These are phyloP conservation scores for Acleris sparsana DNA, from an alignment of 2,888 invertebrate species.

Conservation along the genomic window DNA sequence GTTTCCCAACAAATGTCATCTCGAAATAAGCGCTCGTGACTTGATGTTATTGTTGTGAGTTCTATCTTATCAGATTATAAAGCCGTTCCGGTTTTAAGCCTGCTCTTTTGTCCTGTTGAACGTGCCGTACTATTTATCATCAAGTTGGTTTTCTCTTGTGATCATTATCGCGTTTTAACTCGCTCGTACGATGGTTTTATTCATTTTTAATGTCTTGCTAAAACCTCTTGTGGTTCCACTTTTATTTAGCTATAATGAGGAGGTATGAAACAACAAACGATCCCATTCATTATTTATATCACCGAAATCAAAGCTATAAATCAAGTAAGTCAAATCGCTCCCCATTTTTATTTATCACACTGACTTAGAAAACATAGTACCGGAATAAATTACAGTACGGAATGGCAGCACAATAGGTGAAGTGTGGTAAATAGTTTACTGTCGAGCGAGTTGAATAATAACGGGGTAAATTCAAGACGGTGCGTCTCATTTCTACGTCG, in stretches of 20 bases:
- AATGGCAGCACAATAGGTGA: slow-evolving; percentile 21
- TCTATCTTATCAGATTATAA: slow-evolving; percentile 57
- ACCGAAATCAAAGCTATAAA: slow-evolving; percentile 14
- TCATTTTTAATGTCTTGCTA: slow-evolving; percentile 1
- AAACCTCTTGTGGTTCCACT: slow-evolving; percentile 1
- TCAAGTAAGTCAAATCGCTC: slow-evolving; percentile 20
- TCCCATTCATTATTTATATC: slow-evolving; percentile 10
- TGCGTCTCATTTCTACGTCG: slow-evolving; percentile 27
- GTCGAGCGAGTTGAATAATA: slow-evolving; percentile 32
- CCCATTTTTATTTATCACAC: slow-evolving; percentile 21
- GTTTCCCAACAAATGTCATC: slow-evolving; percentile 65
- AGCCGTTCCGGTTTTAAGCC: slow-evolving; percentile 57
- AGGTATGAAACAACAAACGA: slow-evolving; percentile 2
- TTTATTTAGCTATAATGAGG: background rate
- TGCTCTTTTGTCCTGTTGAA: slow-evolving; percentile 56
- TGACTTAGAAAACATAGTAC: slow-evolving; percentile 13
- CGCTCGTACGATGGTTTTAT: too few relatives aligned
- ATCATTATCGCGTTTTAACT: slow-evolving; percentile 10
- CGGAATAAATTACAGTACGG: slow-evolving; percentile 28
- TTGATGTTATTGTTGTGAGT: slow-evolving; percentile 67
- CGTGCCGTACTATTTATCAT: slow-evolving; percentile 43
- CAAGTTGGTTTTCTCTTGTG: slow-evolving; percentile 49
- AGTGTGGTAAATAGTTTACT: slow-evolving; percentile 33
- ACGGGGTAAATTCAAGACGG: slow-evolving; percentile 30
- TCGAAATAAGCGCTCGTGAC: slow-evolving; percentile 59